A percentile compares a stretch with the other conserved stretches of the same genome.
phyloP scores from a whole-genome alignment of 2,113 vertebrate genomes.

The Pantherophis guttatus region DNA sequence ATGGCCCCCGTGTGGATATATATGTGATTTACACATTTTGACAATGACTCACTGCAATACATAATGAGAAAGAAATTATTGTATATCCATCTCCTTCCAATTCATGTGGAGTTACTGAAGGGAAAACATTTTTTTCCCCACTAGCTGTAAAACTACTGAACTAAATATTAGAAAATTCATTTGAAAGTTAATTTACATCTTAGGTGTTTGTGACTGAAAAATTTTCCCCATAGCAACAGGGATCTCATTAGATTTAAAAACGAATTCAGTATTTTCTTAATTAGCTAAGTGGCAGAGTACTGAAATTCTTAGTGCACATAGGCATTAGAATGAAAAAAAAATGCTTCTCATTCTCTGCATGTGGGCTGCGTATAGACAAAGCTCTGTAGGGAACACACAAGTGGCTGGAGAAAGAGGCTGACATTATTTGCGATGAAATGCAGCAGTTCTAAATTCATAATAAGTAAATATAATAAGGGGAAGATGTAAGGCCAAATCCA shows the following conservation, averaged over 20 bases:
- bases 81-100: slow-evolving; percentile 36
- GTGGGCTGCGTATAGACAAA: neutral
- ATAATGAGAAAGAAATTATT: slow-evolving; percentile 40
- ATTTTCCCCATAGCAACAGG: slow-evolving; percentile 15
- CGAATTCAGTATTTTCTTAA: neutral
- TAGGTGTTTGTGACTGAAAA: slow-evolving; percentile 39
- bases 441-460: neutral
- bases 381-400: neutral
- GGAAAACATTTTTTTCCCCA: slow-evolving; percentile 37
- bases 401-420: too few relatives aligned
- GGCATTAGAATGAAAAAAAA: neutral
- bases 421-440: neutral
- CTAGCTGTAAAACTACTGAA: slow-evolving; percentile 38
- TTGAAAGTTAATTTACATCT: slow-evolving; percentile 23
- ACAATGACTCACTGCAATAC: neutral
- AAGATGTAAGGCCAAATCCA: neutral
- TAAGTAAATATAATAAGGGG: neutral
- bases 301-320: neutral
- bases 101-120: slow-evolving; percentile 27
- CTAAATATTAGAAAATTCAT: slow-evolving; percentile 43
- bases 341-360: neutral
- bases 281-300: neutral
- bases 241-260: neutral
- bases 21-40: neutral
- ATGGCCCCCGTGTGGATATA: neutral